A percentile compares a stretch with the other conserved stretches of the same genome.
These are phyloP conservation scores for Erpornis zantholeuca DNA, from an alignment of 2,113 vertebrate species.

Conservation along the genomic window DNA sequence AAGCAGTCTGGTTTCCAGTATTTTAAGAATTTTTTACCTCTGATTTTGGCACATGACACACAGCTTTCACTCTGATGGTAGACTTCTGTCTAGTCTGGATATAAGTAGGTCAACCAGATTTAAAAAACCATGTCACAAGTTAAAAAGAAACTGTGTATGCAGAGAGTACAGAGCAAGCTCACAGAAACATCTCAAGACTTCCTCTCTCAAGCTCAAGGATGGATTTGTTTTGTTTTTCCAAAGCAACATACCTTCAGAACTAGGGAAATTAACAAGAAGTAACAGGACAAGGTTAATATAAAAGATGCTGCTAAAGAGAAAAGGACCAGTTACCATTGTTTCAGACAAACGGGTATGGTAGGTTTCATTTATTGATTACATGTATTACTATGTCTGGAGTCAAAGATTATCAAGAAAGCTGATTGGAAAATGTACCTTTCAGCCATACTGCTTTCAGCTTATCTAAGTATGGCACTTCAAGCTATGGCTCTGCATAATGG, in stretches of 20 bases:
- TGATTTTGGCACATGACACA: background rate
- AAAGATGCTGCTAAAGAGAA: slow-evolving; percentile 32
- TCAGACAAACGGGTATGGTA: slow-evolving; percentile 6
- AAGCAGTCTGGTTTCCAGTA: background rate
- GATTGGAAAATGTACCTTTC: slow-evolving; percentile 59
- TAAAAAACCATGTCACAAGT: background rate
- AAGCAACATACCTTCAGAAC: background rate
- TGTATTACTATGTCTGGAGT: slow-evolving; percentile 20
- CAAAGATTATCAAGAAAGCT: slow-evolving; percentile 56
- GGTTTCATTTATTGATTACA: slow-evolving; percentile 48
- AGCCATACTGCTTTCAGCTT: slow-evolving; percentile 53
- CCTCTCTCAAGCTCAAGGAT: background rate
- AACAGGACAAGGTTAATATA: background rate
- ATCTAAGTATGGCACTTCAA: slow-evolving; percentile 45
- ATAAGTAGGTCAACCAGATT: background rate
- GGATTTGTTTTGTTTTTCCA: background rate
- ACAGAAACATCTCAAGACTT: background rate
- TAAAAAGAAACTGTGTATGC: background rate
- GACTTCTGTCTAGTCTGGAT: background rate
- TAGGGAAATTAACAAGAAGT: background rate
- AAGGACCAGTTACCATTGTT: slow-evolving; percentile 1
- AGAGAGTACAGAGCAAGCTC: background rate
- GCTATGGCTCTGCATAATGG: background rate
- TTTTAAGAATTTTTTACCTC: background rate
- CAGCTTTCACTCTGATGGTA: background rate